Conservation (phyloP, 2,888 invertebrate genomes). For the Polydrusus cervinus region DNA sequence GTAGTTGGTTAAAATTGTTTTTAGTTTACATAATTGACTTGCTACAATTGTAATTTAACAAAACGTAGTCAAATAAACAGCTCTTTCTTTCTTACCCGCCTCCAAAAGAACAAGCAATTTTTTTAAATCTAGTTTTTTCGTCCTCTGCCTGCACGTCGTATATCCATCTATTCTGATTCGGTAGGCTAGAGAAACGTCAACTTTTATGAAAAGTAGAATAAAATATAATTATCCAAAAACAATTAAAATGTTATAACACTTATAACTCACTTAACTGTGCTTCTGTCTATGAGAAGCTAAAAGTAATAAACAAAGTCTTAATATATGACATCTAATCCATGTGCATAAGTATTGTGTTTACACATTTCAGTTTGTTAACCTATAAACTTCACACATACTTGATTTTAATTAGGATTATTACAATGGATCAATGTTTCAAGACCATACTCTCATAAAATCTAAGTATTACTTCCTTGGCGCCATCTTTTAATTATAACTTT, state of each 20-base stretch:
- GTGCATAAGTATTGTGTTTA: slow-evolving; percentile 43
- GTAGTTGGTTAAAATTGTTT: too few species aligned
- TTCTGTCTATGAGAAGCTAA: slow-evolving; percentile 3
- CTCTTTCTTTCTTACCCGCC: too few species aligned
- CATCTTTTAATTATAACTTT: slow-evolving; percentile 34
- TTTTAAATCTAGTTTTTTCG: too few species aligned
- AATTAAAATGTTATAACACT: background rate
- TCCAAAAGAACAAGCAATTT: too few species aligned
- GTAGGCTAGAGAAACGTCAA: too few species aligned
- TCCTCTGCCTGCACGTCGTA: too few species aligned
- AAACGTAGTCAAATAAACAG: too few species aligned
- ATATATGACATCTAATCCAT: slow-evolving; percentile 17
- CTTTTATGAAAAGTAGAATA: too few species aligned
- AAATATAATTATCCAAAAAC: background rate
- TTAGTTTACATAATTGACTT: too few species aligned
- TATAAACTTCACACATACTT: slow-evolving; percentile 48
- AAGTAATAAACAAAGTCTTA: slow-evolving; percentile 18
- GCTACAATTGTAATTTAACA: too few species aligned
- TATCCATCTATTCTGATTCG: too few species aligned
- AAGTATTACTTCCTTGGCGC: slow-evolving; percentile 46
- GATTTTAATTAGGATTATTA: slow-evolving; percentile 45
- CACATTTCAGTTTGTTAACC: slow-evolving; percentile 45
- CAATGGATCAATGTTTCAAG: slow-evolving; percentile 44
- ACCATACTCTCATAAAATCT: slow-evolving; percentile 45
- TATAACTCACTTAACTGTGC: too few species aligned